A percentile compares a stretch with the other conserved stretches of the same genome.
Conservation (phyloP, 2,113 vertebrate species). For the Cygnus buccinator region DNA sequence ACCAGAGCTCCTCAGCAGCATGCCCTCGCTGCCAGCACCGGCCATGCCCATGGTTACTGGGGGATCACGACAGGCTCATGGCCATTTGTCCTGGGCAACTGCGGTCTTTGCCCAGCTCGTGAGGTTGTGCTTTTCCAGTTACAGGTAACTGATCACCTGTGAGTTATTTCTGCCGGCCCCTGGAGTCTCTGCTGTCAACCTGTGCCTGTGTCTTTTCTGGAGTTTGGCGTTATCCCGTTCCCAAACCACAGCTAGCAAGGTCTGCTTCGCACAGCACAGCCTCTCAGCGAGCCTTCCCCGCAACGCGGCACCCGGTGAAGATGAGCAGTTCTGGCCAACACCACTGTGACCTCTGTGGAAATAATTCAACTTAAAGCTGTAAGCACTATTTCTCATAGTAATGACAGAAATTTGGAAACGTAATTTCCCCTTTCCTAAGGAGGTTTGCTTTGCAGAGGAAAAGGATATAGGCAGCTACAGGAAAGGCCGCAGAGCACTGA, state of each 20-base stretch:
- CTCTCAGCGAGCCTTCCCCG: not conserved
- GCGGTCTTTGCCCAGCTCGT: no score
- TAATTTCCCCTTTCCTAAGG: not conserved
- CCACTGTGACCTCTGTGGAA: not conserved
- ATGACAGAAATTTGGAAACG: not conserved
- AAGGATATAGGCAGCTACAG: not conserved
- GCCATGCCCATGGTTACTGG: not conserved
- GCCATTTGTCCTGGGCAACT: not conserved
- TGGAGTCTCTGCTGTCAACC: not conserved
- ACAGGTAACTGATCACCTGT: no score
- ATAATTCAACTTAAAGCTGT: not conserved
- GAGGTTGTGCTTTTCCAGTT: no score
- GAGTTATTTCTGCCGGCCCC: not conserved
- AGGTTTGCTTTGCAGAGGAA: not conserved
- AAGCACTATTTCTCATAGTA: not conserved
- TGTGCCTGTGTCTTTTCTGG: not conserved
- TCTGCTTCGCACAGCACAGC: not conserved
- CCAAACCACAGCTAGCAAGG: not conserved
- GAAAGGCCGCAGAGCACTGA: slow-evolving; percentile 33
- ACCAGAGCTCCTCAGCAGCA: not conserved
- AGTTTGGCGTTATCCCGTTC: not conserved
- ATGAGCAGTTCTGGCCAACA: not conserved
- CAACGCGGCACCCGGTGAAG: not conserved
- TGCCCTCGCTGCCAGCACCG: no score
- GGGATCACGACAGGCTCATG: accelerated